These are phyloP conservation scores for Entelurus aequoreus DNA, from an alignment of 2,113 vertebrate genomes.

Conservation along the genomic window DNA sequence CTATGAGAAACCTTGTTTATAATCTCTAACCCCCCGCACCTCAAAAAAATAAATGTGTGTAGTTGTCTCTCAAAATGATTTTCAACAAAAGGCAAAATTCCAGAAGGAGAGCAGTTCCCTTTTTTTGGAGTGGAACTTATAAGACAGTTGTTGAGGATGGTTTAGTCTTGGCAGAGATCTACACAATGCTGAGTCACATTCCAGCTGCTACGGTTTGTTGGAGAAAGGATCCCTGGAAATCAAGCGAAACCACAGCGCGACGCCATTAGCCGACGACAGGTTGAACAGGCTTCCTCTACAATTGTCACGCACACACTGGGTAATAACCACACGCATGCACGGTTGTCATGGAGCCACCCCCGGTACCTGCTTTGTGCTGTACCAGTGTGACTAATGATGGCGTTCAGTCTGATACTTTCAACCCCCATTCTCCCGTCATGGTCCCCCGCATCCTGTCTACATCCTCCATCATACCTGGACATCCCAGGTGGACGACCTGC, in stretches of 20 bases:
- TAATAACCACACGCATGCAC: conserved; percentile 8
- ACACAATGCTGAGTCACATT: not conserved
- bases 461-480: conserved; percentile 46
- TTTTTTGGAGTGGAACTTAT: not conserved
- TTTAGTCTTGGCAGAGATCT: not conserved
- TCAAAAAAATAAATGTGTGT: too few species aligned
- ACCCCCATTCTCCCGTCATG: not conserved
- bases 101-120: too few species aligned
- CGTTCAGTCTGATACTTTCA: conserved; percentile 6
- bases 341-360: conserved; percentile 47
- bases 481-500: conserved; percentile 50
- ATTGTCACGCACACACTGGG: conserved; percentile 31
- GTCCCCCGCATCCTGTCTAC: not conserved
- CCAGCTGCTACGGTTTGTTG: not conserved
- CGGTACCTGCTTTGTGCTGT: conserved; percentile 39
- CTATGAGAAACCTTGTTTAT: too few species aligned
- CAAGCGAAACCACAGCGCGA: not conserved
- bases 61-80: too few species aligned
- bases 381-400: conserved; percentile 32
- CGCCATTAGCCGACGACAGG: conserved; percentile 8
- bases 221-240: not conserved
- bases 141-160: not conserved
- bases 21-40: too few species aligned
- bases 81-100: too few species aligned
- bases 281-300: conserved; percentile 14